phyloP scores from a whole-genome alignment of 2,888 invertebrate genomes.

The Aquatica leii region DNA sequence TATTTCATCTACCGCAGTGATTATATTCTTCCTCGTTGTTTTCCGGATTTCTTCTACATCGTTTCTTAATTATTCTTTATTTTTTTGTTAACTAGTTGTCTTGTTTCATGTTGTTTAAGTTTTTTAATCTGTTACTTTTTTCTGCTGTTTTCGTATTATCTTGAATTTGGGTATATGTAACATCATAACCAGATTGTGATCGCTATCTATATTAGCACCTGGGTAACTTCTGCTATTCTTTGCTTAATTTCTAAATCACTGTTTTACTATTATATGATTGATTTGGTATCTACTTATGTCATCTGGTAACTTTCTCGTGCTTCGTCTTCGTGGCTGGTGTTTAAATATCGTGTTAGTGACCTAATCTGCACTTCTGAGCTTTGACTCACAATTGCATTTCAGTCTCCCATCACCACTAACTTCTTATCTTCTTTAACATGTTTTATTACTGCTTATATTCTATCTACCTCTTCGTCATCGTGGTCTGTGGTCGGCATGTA shows the following conservation, averaged over 20 bases:
- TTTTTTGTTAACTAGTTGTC: too few species aligned
- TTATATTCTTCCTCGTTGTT: too few species aligned
- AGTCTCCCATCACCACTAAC: too few species aligned
- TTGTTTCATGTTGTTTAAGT: neutral
- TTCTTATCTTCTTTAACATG: too few species aligned
- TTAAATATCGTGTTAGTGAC: constrained; percentile 1
- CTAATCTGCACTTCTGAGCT: too few species aligned
- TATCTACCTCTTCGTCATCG: too few species aligned
- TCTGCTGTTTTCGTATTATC: neutral
- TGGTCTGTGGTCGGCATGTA: too few species aligned
- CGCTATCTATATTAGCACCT: neutral
- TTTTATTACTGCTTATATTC: too few species aligned
- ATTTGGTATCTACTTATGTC: constrained; percentile 4
- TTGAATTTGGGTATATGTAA: neutral
- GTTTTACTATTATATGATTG: constrained; percentile 8
- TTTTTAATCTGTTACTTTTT: neutral
- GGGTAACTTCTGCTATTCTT: neutral
- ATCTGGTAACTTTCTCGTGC: constrained; percentile 8
- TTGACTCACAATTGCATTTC: too few species aligned
- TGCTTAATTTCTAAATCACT: neutral
- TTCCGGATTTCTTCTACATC: too few species aligned
- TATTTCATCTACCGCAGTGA: too few species aligned
- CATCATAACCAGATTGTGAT: constrained; percentile 7
- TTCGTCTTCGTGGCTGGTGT: constrained; percentile 4
- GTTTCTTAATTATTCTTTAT: too few species aligned